Conservation (phyloP, 2,113 vertebrate genomes). For the Rattus norvegicus region DNA sequence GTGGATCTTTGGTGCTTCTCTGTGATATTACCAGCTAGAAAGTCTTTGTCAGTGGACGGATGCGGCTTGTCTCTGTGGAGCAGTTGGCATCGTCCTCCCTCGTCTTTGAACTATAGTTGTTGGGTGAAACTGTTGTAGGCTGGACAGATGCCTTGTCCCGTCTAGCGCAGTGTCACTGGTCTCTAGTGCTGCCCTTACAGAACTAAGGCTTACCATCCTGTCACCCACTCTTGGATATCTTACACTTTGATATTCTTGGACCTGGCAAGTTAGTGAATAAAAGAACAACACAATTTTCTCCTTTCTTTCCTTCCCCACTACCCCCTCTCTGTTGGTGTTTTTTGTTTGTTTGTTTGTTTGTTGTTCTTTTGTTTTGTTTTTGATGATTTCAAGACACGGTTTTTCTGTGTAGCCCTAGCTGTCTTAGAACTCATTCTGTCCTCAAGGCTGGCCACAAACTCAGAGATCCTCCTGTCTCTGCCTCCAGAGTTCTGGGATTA, state of each 20-base stretch:
- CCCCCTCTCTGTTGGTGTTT: too few species aligned
- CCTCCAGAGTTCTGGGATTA: neutral
- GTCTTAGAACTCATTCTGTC: neutral
- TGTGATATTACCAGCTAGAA: neutral
- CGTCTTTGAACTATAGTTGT: neutral
- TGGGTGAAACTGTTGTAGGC: neutral
- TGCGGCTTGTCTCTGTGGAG: constrained; percentile 30
- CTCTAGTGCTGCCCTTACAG: constrained; percentile 19
- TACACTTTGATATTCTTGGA: constrained; percentile 50
- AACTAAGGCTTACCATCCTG: constrained; percentile 4
- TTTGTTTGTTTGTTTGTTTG: too few species aligned
- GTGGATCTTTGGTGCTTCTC: constrained; percentile 27
- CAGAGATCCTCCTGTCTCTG: neutral
- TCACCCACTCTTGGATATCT: neutral
- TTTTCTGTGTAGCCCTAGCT: neutral
- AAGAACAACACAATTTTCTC: neutral
- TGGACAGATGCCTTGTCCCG: neutral
- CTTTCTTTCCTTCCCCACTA: too few species aligned
- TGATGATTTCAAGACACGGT: neutral
- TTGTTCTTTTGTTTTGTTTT: neutral
- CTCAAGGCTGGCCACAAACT: neutral
- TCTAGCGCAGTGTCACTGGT: neutral
- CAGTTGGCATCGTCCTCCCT: neutral
- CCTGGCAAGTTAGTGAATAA: constrained; percentile 35
- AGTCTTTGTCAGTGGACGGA: neutral